A percentile compares a stretch with the other conserved stretches of the same genome.
Conservation (phyloP, 2,797 vertebrate species). For the Trichosurus vulpecula region DNA sequence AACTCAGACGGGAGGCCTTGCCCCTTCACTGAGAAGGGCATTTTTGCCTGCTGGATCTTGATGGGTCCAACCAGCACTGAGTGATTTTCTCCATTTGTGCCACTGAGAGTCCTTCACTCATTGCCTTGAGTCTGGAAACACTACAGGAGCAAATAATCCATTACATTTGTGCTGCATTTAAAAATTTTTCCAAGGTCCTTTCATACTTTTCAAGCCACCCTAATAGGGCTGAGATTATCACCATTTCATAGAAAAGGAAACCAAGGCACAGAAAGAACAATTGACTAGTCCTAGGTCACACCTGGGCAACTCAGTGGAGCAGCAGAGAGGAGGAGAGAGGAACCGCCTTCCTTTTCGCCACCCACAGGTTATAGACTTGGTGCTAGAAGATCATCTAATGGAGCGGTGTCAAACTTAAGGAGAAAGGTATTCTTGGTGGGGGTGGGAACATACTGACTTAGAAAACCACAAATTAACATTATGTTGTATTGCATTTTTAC, state of each 20-base stretch:
- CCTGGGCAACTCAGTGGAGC: neutral
- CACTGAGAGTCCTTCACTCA: neutral
- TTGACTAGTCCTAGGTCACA: neutral
- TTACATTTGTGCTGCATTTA: neutral
- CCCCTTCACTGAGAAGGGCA: neutral
- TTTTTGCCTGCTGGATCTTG: neutral
- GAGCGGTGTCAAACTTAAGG: neutral
- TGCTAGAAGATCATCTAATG: neutral
- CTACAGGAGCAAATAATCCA: neutral
- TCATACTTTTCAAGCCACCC: neutral
- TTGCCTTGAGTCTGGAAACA: neutral
- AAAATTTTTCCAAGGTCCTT: neutral
- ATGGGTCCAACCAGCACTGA: neutral
- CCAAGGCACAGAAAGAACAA: neutral
- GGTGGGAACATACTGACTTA: neutral
- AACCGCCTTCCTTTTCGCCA: neutral
- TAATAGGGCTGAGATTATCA: neutral
- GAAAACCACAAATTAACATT: neutral
- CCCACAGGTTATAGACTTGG: neutral
- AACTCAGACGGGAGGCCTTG: neutral
- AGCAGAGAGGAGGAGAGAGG: neutral
- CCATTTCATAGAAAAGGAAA: neutral
- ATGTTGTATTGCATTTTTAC: neutral
- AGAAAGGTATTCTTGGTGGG: neutral
- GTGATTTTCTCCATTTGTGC: neutral